Percentiles rank a stretch among this genome's conserved stretches.
Evolutionary conservation across 2,113 vertebrate genomes (phyloP).

Genomic region (Mandrillus leucophaeus): DNA sequence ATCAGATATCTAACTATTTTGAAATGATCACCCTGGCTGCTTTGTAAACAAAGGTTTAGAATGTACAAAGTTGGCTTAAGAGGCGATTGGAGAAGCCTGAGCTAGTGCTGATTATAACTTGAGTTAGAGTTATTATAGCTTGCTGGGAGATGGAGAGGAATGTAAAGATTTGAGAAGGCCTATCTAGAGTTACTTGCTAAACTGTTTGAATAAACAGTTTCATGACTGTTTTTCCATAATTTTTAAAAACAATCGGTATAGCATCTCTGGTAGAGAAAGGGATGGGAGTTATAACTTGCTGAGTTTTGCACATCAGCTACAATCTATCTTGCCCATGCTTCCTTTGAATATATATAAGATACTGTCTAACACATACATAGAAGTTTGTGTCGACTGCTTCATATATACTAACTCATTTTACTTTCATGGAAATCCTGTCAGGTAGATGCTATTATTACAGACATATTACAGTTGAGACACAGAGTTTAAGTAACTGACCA

Average conservation of each 20-base stretch:
- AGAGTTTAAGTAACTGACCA: neutral
- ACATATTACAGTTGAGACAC: neutral
- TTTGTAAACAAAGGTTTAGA: neutral
- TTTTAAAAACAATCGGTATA: neutral
- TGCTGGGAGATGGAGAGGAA: neutral
- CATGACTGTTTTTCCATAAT: neutral
- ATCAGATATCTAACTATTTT: neutral
- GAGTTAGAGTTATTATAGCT: neutral
- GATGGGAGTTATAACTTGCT: neutral
- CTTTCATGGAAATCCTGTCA: neutral
- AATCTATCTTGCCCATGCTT: neutral
- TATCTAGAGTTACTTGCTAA: neutral
- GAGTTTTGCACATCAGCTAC: neutral
- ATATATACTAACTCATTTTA: neutral
- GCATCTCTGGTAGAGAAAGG: neutral
- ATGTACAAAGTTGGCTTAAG: neutral
- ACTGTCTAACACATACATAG: neutral
- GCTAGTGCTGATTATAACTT: neutral
- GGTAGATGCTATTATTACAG: neutral
- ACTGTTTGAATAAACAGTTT: neutral
- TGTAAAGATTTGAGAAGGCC: neutral
- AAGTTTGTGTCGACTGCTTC: neutral
- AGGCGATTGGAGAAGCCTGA: neutral
- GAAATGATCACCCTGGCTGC: neutral
- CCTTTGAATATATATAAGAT: neutral